Percentiles rank a stretch among this genome's conserved stretches.
Conservation (phyloP, 2,113 vertebrate genomes). For the Murina feae region DNA sequence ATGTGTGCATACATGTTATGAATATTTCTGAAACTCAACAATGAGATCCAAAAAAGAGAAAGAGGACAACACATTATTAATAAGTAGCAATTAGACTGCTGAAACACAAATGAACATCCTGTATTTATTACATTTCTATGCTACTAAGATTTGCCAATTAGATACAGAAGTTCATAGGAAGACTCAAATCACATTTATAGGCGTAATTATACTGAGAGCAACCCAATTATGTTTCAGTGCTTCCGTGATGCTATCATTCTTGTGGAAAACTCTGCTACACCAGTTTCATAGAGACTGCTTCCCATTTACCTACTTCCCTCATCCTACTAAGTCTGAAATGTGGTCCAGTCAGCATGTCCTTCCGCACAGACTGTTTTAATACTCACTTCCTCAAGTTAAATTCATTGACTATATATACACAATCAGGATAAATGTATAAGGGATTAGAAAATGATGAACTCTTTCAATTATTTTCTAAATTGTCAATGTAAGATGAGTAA, state of each 20-base stretch:
- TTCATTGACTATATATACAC: background rate
- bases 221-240: conserved; percentile 70
- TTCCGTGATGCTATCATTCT: conserved; percentile 55
- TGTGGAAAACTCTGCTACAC: conserved; percentile 26
- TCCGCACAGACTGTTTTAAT: background rate
- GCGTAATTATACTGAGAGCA: conserved; percentile 58
- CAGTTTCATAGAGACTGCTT: conserved; percentile 34
- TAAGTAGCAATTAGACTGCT: conserved; percentile 53
- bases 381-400: background rate
- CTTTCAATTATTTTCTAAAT: background rate
- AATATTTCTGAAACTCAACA: conserved; percentile 38
- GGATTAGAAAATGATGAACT: background rate
- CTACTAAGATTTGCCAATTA: conserved; percentile 70
- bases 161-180: conserved; percentile 72
- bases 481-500: background rate
- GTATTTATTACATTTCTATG: conserved; percentile 61
- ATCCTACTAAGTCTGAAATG: background rate
- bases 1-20: background rate
- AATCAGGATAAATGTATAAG: background rate
- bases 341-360: background rate
- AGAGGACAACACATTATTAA: conserved; percentile 49
- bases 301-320: conserved; percentile 25
- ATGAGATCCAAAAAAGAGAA: background rate
- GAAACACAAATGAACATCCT: conserved; percentile 56
- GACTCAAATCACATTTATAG: conserved; percentile 56